These are phyloP conservation scores for Aphelenchoides bicaudatus DNA, from an alignment of 2,888 invertebrate species.

Conservation along the genomic window DNA sequence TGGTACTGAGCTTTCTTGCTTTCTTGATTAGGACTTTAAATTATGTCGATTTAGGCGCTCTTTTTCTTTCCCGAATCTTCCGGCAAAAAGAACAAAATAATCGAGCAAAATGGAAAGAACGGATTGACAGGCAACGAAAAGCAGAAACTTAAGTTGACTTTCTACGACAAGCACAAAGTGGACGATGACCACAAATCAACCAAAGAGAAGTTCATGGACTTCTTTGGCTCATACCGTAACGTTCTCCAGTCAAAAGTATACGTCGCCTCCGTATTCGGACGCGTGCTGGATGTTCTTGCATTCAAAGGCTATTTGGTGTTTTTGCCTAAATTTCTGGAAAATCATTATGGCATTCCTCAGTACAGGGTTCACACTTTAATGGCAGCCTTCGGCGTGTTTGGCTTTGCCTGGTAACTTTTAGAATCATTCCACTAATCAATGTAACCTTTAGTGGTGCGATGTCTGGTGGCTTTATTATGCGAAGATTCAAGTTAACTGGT, in stretches of 20 bases:
- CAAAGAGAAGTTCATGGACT: conserved; percentile 35
- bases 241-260: conserved; percentile 52
- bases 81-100: not conserved
- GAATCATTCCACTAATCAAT: not conserved
- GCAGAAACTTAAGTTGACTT: conserved; percentile 25
- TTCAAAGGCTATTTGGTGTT: conserved; percentile 60
- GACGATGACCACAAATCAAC: conserved; percentile 14
- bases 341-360: conserved; percentile 60
- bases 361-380: conserved; percentile 57
- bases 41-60: no score
- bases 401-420: conserved; percentile 51
- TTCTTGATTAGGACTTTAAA: no score
- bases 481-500: conserved; percentile 43
- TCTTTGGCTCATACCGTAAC: conserved; percentile 41
- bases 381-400: conserved; percentile 59
- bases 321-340: conserved; percentile 60
- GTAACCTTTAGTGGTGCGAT: no score
- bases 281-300: conserved; percentile 58
- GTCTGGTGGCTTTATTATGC: conserved; percentile 45
- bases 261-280: conserved; percentile 48
- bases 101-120: conserved; percentile 21
- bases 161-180: conserved; percentile 33
- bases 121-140: conserved; percentile 5
- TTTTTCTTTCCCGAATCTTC: conserved; percentile 59
- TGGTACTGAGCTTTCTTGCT: no score